Evolutionary conservation across 1,140 invertebrate species (phyloP).

Genomic region (Carcinoscorpius rotundicauda): DNA sequence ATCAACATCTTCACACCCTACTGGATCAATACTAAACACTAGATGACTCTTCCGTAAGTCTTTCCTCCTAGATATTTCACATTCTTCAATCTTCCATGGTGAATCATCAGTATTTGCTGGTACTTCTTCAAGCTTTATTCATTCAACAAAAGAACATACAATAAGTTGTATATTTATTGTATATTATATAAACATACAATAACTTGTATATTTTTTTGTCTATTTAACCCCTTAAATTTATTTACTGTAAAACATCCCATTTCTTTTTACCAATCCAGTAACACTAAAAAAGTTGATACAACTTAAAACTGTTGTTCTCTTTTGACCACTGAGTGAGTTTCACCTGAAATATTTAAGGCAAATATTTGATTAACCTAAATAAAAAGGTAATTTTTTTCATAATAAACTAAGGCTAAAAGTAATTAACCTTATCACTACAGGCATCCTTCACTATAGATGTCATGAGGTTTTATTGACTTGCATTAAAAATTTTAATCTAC

Average conservation of each 20-base stretch:
- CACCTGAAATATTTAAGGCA: too few relatives aligned
- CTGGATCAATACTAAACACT: slow-evolving; percentile 41
- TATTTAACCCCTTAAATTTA: not conserved
- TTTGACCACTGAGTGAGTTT: too few relatives aligned
- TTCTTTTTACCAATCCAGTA: not conserved
- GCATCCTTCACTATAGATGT: too few relatives aligned
- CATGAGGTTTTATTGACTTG: too few relatives aligned
- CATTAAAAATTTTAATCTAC: too few relatives aligned
- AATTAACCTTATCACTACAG: too few relatives aligned
- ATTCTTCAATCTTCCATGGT: slow-evolving; percentile 28
- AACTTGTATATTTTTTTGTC: not conserved
- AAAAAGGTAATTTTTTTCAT: too few relatives aligned
- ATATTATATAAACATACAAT: not conserved
- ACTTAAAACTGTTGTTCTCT: too few relatives aligned
- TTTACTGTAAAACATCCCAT: not conserved
- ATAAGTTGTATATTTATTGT: not conserved
- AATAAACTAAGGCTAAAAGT: too few relatives aligned
- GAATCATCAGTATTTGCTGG: slow-evolving; percentile 26
- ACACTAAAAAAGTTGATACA: not conserved
- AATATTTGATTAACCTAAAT: too few relatives aligned
- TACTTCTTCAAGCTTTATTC: slow-evolving; percentile 8
- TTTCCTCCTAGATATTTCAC: slow-evolving; percentile 26
- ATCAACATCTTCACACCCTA: slow-evolving; percentile 39
- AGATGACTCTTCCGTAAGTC: slow-evolving; percentile 34
- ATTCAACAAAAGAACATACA: slow-evolving; percentile 25